A percentile compares a stretch with the other conserved stretches of the same genome.
Evolutionary conservation across 2,113 vertebrate species (phyloP).

Genomic region (Phyllostomus discolor): DNA sequence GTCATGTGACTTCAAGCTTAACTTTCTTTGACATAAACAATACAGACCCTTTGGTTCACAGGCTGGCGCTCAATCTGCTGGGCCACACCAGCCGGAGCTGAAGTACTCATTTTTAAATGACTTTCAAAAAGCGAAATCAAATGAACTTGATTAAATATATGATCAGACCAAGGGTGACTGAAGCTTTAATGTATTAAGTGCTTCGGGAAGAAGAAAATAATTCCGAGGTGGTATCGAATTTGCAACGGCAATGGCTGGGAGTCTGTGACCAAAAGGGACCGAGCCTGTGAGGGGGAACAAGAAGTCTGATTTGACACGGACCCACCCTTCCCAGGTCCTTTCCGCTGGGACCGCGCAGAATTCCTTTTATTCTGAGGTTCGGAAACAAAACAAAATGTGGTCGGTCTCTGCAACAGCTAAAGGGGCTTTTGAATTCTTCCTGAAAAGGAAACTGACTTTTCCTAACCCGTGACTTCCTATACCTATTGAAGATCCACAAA

Average conservation of each 20-base stretch:
- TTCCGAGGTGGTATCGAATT: not conserved
- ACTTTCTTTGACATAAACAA: not conserved
- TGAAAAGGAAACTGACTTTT: conserved; percentile 79
- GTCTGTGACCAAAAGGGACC: not conserved
- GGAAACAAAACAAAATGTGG: conserved; percentile 72
- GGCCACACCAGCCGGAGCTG: too few relatives aligned
- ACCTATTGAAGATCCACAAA: conserved; percentile 54
- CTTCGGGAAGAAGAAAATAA: not conserved
- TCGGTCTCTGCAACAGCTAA: conserved; percentile 42
- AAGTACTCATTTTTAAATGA: not conserved
- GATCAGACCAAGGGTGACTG: not conserved
- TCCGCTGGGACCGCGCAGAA: conserved; percentile 23
- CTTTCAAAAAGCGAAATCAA: not conserved
- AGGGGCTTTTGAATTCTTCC: conserved; percentile 66
- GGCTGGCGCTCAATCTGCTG: too few relatives aligned
- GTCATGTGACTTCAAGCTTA: not conserved
- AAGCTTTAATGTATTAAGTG: not conserved
- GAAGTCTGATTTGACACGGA: not conserved
- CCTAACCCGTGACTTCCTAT: conserved; percentile 77
- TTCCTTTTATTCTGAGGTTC: conserved; percentile 68
- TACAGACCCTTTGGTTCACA: not conserved
- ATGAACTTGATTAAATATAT: not conserved
- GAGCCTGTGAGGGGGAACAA: not conserved
- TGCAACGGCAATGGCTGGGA: not conserved
- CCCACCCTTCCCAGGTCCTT: not conserved